phyloP scores from a whole-genome alignment of 2,113 vertebrate genomes.

The Podocnemis expansa region DNA sequence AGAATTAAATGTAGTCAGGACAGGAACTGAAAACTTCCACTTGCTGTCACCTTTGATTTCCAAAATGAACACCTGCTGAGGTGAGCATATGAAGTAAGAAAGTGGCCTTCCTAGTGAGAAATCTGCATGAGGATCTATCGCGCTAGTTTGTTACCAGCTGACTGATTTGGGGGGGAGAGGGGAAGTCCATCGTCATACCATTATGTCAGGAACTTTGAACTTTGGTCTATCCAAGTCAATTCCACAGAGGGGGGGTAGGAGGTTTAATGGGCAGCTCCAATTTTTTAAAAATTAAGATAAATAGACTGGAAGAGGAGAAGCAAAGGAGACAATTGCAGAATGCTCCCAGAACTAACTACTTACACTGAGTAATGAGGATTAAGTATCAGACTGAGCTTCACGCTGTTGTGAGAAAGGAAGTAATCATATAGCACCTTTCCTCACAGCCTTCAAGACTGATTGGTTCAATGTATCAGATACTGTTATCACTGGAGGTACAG shows the following conservation, averaged over 20 bases:
- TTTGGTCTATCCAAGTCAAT: not conserved
- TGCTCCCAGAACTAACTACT: constrained; percentile 23
- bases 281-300: constrained; percentile 3
- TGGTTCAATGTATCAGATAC: constrained; percentile 50
- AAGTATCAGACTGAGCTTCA: not conserved
- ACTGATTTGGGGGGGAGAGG: no score
- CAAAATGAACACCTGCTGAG: not conserved
- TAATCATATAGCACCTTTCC: constrained; percentile 48
- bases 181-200: no score
- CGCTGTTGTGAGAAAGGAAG: constrained; percentile 15
- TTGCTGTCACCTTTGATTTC: not conserved
- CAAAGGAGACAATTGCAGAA: not conserved
- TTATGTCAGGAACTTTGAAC: not conserved
- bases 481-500: constrained; percentile 45
- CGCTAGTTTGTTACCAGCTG: not conserved
- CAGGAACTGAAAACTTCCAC: not conserved
- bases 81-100: not conserved
- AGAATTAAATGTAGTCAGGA: not conserved
- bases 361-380: not conserved
- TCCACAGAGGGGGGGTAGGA: not conserved
- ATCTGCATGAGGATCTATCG: not conserved
- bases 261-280: not conserved
- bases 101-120: not conserved
- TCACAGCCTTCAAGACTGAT: constrained; percentile 49
- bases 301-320: not conserved